A percentile compares a stretch with the other conserved stretches of the same genome.
Conservation (phyloP, 1,140 invertebrate species). For the Nephila pilipes region DNA sequence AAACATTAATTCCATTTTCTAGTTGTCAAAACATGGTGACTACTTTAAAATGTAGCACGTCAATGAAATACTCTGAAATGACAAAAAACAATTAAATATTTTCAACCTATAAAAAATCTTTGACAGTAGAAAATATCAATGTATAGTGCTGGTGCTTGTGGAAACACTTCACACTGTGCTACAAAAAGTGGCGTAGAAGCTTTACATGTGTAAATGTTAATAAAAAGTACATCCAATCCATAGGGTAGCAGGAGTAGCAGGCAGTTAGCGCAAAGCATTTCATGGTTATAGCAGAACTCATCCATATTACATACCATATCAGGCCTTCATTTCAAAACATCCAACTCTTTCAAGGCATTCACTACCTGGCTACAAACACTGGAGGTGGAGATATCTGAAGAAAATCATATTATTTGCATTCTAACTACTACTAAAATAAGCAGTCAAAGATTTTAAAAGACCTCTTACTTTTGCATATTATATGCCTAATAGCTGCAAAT, state of each 20-base stretch:
- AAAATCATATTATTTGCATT: slow-evolving; percentile 50
- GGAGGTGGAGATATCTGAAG: slow-evolving; percentile 53
- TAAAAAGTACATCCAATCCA: neutral
- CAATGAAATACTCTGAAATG: no score
- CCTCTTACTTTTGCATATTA: slow-evolving; percentile 36
- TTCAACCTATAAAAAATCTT: neutral
- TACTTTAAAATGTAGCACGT: no score
- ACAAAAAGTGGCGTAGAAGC: neutral
- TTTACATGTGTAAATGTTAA: neutral
- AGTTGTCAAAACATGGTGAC: no score
- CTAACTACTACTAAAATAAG: slow-evolving; percentile 41
- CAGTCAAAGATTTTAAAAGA: neutral
- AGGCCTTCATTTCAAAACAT: neutral
- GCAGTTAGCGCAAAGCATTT: neutral
- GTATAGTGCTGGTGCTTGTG: neutral
- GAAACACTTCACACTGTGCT: neutral
- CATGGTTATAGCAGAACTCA: neutral
- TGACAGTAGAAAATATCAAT: neutral
- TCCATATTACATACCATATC: slow-evolving; percentile 30
- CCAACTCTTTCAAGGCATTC: neutral
- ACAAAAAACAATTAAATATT: neutral
- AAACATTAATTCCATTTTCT: no score
- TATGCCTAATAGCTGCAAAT: slow-evolving; percentile 14
- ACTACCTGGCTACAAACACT: slow-evolving; percentile 40
- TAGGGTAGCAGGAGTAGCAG: neutral